A percentile compares a stretch with the other conserved stretches of the same genome.
Conservation (phyloP, 2,113 vertebrate genomes). For the Eclectus roratus region DNA sequence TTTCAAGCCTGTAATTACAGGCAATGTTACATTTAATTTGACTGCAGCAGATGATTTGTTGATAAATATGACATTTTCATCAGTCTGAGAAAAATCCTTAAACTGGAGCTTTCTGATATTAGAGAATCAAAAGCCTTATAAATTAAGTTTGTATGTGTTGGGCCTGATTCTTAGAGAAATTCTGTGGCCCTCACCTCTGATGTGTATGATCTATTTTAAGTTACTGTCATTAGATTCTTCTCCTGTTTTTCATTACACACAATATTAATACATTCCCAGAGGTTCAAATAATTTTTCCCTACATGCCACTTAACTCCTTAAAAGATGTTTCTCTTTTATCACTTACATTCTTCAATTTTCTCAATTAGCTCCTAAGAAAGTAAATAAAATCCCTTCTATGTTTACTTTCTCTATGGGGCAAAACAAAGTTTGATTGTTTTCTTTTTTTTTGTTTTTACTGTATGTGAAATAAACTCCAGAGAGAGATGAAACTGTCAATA, state of each 20-base stretch:
- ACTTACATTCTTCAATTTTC: not conserved
- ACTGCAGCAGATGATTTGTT: slow-evolving; percentile 37
- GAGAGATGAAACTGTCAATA: not conserved
- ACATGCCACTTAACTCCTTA: not conserved
- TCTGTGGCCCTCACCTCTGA: not conserved
- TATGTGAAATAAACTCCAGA: not conserved
- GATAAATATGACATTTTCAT: slow-evolving; percentile 32
- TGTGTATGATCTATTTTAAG: not conserved
- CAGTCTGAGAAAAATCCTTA: slow-evolving; percentile 35
- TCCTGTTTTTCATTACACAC: not conserved
- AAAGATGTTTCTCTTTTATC: not conserved
- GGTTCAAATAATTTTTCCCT: not conserved
- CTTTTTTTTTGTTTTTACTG: not conserved
- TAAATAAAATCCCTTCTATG: not conserved
- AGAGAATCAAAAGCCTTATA: not conserved
- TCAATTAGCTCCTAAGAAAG: not conserved
- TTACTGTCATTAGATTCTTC: not conserved
- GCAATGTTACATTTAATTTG: slow-evolving; percentile 48
- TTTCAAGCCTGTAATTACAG: slow-evolving; percentile 49
- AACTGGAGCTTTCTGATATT: not conserved
- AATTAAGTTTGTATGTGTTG: not conserved
- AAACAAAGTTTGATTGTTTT: not conserved
- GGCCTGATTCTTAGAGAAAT: not conserved
- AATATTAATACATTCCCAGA: not conserved
- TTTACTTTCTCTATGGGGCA: not conserved